These are phyloP conservation scores for Syngnathus typhle DNA, from an alignment of 2,113 vertebrate species.

Conservation along the genomic window DNA sequence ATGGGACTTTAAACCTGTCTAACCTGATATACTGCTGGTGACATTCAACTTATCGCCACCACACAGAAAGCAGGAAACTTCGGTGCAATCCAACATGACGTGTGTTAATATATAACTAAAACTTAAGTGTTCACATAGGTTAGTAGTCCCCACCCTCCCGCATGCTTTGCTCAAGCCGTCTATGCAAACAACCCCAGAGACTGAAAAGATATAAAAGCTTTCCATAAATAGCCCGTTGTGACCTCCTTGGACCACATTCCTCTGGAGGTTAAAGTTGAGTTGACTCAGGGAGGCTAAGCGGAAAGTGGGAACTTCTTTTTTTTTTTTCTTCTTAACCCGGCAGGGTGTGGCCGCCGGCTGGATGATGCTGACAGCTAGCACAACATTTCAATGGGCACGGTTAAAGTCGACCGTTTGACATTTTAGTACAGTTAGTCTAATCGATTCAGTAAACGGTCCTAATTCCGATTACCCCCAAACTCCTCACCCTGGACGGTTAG, in stretches of 20 bases:
- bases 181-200: constrained; percentile 46
- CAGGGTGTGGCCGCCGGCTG: not conserved
- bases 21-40: too few species aligned
- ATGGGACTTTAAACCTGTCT: too few species aligned
- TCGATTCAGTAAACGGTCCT: too few species aligned
- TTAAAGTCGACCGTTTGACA: too few species aligned
- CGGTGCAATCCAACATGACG: not conserved
- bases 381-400: not conserved
- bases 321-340: constrained; percentile 13
- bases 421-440: too few species aligned
- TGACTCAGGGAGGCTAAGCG: constrained; percentile 51
- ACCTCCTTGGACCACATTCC: constrained; percentile 54
- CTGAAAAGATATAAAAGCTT: constrained; percentile 48
- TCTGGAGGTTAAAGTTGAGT: constrained; percentile 61
- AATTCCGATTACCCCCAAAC: too few species aligned
- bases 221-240: constrained; percentile 49
- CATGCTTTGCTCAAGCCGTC: constrained; percentile 34
- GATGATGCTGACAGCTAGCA: not conserved
- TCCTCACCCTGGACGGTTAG: too few species aligned
- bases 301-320: constrained; percentile 12
- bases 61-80: not conserved
- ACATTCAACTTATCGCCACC: not conserved
- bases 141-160: constrained; percentile 27
- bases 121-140: not conserved
- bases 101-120: constrained; percentile 1